Evolutionary conservation across 2,888 invertebrate genomes (phyloP), one percentile per base, ranked within the genome.

Genomic region (Pantelozetes paolii): DNA sequence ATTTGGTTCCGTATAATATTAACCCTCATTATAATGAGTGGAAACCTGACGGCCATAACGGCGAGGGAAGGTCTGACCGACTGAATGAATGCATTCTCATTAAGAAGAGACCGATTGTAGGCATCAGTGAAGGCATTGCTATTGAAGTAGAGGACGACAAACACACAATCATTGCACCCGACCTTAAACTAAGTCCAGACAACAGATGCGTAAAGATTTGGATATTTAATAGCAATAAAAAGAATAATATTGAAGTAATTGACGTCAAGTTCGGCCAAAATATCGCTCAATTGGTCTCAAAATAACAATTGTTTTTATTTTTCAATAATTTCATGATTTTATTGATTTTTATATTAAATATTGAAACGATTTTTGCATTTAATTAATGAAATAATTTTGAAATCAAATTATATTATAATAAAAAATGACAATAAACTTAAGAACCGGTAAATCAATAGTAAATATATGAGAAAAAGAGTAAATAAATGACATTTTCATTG

Each of bases 1-100:
- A 85, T 48, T 84, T 92, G 73, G 87, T 92, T 18, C 89, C 90
- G 5, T 91, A 91, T 81, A 91, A 92, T 81, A 91, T 92, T 75
- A 92, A 92, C 82, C 90, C 92, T 13, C 92, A 92, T 82, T 92
- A 90, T 80, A 82, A 89, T 78, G 91, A 91, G 77, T 82, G 85
- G 32, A 84, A 87, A 77, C 83, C 84, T 13, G 70, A 67, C 8
- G 75, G 71, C 40, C 50, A 59, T 13, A 26, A 72, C 9, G 76
- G 72, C 1, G 76, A 76, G 69, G 23, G 48, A 26, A 42, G 76
- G 18, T 48, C 30, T 30, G 69, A 74, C 32, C 64, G 76, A 26
- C 54, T 76, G 23, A 72, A 76, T 54, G 76, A 76, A 40, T 71
- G 71, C 20, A 18, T 72, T 50, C 8, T 32, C 9, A 32, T 76